Conservation (phyloP, 2,113 vertebrate species). For the Uria aalge region DNA sequence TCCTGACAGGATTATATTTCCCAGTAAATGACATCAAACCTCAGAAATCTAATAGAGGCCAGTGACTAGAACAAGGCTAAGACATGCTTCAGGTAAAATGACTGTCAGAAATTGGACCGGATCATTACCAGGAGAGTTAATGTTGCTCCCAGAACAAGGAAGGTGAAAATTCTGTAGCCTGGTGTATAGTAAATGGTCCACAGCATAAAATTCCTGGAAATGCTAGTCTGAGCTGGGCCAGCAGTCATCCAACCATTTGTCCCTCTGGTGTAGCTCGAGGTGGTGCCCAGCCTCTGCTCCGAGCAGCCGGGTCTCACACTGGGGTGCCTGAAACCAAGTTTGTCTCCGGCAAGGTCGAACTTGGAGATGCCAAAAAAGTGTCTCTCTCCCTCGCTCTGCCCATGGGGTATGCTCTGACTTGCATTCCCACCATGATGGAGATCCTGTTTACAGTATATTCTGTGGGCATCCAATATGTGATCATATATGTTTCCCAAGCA, state of each 20-base stretch:
- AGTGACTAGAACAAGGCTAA: background rate
- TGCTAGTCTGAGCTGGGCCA: background rate
- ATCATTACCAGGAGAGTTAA: background rate
- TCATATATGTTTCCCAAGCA: background rate
- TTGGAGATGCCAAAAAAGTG: background rate
- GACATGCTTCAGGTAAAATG: background rate
- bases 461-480: background rate
- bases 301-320: accelerated
- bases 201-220: background rate
- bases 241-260: background rate
- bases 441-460: background rate
- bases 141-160: background rate
- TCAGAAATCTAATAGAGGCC: background rate
- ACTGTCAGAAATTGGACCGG: background rate
- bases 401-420: background rate
- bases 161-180: background rate
- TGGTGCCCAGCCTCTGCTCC: background rate
- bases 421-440: background rate
- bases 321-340: background rate
- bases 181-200: background rate
- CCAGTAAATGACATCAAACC: background rate
- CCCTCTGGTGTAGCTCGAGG: background rate
- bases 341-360: background rate
- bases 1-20: background rate
- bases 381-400: background rate